These are phyloP conservation scores for Drosophila littoralis DNA, from an alignment of 1,140 invertebrate genomes.

Conservation along the genomic window DNA sequence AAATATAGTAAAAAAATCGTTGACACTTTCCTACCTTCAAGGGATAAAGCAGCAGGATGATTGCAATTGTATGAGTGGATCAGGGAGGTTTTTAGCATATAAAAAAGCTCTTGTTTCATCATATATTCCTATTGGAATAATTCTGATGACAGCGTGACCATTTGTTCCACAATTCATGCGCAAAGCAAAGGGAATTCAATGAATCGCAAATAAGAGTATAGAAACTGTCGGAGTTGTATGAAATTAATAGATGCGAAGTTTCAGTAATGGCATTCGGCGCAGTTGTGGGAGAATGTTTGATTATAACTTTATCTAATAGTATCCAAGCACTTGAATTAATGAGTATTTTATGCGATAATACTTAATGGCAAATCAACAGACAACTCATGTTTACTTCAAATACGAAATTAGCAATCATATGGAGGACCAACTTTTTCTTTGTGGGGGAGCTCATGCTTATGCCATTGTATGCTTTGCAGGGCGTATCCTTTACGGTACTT, in stretches of 20 bases:
- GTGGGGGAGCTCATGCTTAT: background rate
- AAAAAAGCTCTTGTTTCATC: background rate
- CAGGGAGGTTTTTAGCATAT: too few relatives aligned
- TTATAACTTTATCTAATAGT: background rate
- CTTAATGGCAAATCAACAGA: conserved; percentile 2
- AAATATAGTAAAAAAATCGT: too few relatives aligned
- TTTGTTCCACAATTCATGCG: background rate
- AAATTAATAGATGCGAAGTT: background rate
- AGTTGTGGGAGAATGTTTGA: background rate
- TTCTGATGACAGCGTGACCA: background rate
- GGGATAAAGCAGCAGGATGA: background rate
- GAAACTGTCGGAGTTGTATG: background rate
- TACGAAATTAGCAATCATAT: conserved; percentile 13
- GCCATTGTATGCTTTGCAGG: background rate
- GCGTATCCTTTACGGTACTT: background rate
- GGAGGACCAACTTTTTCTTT: background rate
- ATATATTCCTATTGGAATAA: background rate
- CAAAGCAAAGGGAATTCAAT: background rate
- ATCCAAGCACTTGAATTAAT: conserved; percentile 2
- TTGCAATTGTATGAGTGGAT: background rate
- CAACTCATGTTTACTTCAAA: background rate
- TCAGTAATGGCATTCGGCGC: background rate
- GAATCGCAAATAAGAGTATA: background rate
- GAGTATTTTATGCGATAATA: background rate
- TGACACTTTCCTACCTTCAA: background rate